These are phyloP conservation scores for Siphonodentalium dalli DNA, from an alignment of 2,888 invertebrate genomes.

Conservation along the genomic window DNA sequence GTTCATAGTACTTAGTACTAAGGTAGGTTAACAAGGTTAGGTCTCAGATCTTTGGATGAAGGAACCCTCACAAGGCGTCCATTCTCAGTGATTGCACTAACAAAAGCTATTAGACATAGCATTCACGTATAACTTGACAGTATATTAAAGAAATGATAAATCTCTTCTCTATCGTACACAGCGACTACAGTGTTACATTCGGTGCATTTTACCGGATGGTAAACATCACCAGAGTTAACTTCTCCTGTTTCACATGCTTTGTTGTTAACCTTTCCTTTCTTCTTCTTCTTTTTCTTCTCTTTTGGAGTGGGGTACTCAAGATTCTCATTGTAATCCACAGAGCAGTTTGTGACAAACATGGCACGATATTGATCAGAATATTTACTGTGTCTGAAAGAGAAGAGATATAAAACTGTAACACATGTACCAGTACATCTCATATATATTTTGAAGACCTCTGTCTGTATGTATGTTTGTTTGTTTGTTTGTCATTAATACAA, in stretches of 20 bases:
- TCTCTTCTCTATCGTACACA: constrained; percentile 69
- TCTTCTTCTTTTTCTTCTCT: constrained; percentile 44
- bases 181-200: constrained; percentile 70
- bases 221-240: constrained; percentile 57
- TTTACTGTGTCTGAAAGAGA: constrained; percentile 65
- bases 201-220: constrained; percentile 68
- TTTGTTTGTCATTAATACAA: no score
- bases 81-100: no score
- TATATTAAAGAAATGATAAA: constrained; percentile 72
- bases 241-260: no score
- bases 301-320: constrained; percentile 57
- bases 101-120: no score
- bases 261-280: constrained; percentile 33
- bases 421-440: no score
- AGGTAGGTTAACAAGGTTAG: no score
- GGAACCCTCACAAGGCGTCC: no score
- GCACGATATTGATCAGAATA: constrained; percentile 71
- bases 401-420: constrained; percentile 11
- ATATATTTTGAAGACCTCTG: no score
- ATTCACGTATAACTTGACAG: constrained; percentile 67
- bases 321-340: constrained; percentile 60
- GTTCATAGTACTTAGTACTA: no score
- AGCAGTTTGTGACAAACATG: constrained; percentile 72
- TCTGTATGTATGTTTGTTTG: no score
- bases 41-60: no score